phyloP scores from a whole-genome alignment of 2,888 invertebrate genomes.

The Gymnocheta viridis region DNA sequence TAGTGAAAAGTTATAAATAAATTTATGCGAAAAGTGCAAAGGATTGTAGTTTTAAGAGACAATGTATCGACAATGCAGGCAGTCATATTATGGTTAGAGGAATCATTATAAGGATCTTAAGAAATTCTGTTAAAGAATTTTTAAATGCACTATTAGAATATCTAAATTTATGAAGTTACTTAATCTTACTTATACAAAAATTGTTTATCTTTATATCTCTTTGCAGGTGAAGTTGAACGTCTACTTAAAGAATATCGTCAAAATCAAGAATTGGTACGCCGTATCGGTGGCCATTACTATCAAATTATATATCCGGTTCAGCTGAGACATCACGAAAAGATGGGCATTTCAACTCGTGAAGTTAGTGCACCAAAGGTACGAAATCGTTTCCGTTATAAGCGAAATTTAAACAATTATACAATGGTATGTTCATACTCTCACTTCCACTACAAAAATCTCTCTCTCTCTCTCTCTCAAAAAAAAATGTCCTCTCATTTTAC shows the following conservation, averaged over 20 bases:
- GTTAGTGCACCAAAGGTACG: constrained; percentile 93
- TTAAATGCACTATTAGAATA: too few species aligned
- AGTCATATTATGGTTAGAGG: too few species aligned
- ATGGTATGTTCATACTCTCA: constrained; percentile 82
- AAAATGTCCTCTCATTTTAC: constrained; percentile 51
- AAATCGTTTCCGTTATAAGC: constrained; percentile 82
- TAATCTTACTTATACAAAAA: background rate
- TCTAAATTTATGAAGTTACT: background rate
- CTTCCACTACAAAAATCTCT: constrained; percentile 60
- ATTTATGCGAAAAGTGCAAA: background rate
- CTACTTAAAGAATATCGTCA: constrained; percentile 94
- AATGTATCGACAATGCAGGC: too few species aligned
- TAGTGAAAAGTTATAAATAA: too few species aligned
- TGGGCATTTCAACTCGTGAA: constrained; percentile 97
- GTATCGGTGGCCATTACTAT: constrained; percentile 95
- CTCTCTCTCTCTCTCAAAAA: constrained; percentile 39
- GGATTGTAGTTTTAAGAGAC: background rate
- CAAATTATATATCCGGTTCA: constrained; percentile 97
- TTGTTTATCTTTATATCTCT: constrained; percentile 66
- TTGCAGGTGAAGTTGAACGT: constrained; percentile 93
- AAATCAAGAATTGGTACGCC: constrained; percentile 95
- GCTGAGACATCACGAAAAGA: constrained; percentile 96
- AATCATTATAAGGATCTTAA: too few species aligned
- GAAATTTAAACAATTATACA: constrained; percentile 82
- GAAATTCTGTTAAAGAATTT: too few species aligned